Conservation (phyloP, 2,888 invertebrate genomes). For the Spilarctia lutea region DNA sequence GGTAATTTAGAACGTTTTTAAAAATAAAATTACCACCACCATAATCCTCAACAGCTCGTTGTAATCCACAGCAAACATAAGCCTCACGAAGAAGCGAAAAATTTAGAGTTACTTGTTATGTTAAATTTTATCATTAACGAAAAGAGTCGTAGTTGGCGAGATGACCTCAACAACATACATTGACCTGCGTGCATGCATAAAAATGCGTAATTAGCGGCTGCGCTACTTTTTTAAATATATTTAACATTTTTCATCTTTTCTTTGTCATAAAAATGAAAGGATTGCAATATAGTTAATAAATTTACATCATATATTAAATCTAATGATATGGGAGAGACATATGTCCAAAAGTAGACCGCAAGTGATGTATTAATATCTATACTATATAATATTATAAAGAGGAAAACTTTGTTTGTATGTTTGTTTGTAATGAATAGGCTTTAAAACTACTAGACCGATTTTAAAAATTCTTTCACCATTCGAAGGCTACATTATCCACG, state of each 20-base stretch:
- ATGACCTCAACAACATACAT: background rate
- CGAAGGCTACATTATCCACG: no score
- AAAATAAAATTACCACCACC: background rate
- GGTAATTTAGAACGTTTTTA: background rate
- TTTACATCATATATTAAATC: background rate
- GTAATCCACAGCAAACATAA: no score
- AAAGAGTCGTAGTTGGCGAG: background rate
- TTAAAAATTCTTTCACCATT: no score
- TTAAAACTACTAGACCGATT: no score
- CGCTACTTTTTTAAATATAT: background rate
- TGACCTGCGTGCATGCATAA: background rate
- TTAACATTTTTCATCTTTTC: background rate
- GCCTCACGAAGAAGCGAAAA: no score
- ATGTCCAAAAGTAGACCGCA: no score
- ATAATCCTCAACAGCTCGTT: no score
- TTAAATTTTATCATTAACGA: background rate
- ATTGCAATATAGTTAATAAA: background rate
- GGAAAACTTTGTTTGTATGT: no score
- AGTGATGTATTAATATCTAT: no score
- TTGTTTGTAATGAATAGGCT: no score
- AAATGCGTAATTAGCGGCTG: background rate
- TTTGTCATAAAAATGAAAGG: background rate
- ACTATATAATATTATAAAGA: no score
- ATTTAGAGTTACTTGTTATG: background rate
- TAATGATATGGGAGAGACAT: no score